phyloP scores from a whole-genome alignment of 2,888 invertebrate genomes.

The Ophioninae sp. region DNA sequence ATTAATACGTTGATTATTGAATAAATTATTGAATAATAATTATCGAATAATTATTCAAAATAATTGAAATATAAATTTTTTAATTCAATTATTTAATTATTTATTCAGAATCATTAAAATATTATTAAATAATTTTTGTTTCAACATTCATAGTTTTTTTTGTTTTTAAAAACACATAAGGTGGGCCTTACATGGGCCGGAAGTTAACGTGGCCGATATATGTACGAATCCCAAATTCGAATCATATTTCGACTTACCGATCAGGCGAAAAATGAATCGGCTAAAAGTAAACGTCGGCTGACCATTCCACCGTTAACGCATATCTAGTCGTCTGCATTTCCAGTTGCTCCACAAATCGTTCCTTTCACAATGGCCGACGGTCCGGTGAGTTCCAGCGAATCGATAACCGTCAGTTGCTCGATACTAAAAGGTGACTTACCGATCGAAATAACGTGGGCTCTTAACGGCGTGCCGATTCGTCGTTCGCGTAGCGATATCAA shows the following conservation, averaged over 20 bases:
- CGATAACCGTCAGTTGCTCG: conserved; percentile 88
- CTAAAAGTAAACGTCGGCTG: neutral
- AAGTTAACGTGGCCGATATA: no score
- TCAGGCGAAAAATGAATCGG: neutral
- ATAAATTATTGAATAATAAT: no score
- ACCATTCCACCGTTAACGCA: neutral
- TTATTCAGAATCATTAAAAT: no score
- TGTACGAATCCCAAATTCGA: no score
- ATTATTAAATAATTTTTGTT: no score
- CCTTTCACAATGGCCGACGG: conserved; percentile 89
- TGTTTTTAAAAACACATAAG: no score
- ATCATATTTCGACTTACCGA: neutral
- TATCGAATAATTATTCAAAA: no score
- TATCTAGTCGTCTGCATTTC: conserved; percentile 62
- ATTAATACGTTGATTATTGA: no score
- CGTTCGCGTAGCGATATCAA: conserved; percentile 77
- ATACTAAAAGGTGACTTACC: conserved; percentile 90
- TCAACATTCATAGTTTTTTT: no score
- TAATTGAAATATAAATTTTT: no score
- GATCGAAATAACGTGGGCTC: conserved; percentile 82
- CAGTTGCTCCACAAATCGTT: conserved; percentile 88
- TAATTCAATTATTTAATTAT: no score
- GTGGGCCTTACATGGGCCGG: no score
- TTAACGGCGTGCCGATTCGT: conserved; percentile 78
- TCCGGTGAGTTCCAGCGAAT: conserved; percentile 89